Evolutionary conservation across 2,113 vertebrate species (phyloP).

Genomic region (Telmatochromis bifrenatus): DNA sequence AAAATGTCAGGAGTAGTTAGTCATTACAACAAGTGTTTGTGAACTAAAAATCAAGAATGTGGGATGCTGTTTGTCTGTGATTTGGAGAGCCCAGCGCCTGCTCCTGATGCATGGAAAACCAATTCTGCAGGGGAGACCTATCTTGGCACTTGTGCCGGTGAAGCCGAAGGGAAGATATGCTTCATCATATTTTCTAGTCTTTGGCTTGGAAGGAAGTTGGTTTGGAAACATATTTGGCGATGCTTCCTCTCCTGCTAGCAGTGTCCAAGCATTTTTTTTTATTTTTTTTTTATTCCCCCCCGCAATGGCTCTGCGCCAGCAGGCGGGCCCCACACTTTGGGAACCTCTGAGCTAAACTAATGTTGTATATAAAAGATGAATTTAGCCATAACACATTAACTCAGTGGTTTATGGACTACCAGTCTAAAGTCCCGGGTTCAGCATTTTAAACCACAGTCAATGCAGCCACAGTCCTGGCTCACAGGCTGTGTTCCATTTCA

Average conservation of each 20-base stretch:
- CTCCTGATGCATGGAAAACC: not conserved
- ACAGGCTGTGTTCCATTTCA: not conserved
- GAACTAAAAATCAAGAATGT: not conserved
- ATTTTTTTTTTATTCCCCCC: accelerated
- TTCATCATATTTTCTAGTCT: not conserved
- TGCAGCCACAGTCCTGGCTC: not conserved
- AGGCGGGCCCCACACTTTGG: not conserved
- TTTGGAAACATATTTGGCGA: not conserved
- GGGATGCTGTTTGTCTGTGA: not conserved
- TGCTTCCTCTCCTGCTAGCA: not conserved
- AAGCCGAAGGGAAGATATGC: not conserved
- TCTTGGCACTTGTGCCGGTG: not conserved
- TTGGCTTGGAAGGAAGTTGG: not conserved
- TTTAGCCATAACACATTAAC: not conserved
- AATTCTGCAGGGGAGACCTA: not conserved
- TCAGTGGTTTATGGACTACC: not conserved
- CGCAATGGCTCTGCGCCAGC: not conserved
- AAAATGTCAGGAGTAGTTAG: not conserved
- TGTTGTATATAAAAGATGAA: not conserved
- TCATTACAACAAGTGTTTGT: not conserved
- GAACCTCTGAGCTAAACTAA: not conserved
- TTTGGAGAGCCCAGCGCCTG: accelerated
- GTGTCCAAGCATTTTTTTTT: not conserved
- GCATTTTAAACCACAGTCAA: not conserved
- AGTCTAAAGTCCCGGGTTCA: not conserved